A percentile compares a stretch with the other conserved stretches of the same genome.
phyloP scores from a whole-genome alignment of 2,888 invertebrate genomes.

The Norana najaformis region DNA sequence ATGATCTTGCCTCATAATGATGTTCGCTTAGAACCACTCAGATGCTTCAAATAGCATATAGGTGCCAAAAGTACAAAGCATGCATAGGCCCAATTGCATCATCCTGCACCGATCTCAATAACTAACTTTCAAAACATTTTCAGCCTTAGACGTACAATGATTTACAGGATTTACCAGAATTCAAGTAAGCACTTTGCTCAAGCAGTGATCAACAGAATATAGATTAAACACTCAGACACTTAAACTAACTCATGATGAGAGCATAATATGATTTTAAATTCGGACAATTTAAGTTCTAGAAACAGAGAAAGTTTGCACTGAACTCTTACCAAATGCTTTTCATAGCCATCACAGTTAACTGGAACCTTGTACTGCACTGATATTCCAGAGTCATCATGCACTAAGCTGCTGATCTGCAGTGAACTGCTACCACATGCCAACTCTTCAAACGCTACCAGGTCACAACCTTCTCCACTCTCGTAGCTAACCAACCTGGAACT shows the following conservation, averaged over 20 bases:
- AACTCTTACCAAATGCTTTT: background rate
- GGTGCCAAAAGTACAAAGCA: no score
- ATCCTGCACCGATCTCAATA: no score
- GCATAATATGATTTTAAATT: background rate
- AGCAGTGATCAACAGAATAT: no score
- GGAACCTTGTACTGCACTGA: background rate
- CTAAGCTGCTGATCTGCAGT: background rate
- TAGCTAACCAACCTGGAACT: background rate
- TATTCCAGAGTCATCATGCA: constrained; percentile 15
- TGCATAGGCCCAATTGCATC: no score
- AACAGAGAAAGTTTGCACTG: background rate
- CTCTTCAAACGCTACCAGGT: background rate
- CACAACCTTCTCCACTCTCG: constrained; percentile 7
- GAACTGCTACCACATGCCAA: background rate
- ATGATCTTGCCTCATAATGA: no score
- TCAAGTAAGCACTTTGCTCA: no score
- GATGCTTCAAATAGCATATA: no score
- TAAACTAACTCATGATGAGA: background rate
- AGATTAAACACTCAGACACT: background rate
- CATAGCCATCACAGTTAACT: background rate
- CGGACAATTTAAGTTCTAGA: background rate
- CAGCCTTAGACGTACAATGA: background rate
- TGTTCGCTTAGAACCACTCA: no score
- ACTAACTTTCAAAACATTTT: no score
- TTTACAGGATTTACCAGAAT: background rate